These are phyloP conservation scores for Hycleus phaleratus DNA, from an alignment of 1,140 invertebrate species.

Conservation along the genomic window DNA sequence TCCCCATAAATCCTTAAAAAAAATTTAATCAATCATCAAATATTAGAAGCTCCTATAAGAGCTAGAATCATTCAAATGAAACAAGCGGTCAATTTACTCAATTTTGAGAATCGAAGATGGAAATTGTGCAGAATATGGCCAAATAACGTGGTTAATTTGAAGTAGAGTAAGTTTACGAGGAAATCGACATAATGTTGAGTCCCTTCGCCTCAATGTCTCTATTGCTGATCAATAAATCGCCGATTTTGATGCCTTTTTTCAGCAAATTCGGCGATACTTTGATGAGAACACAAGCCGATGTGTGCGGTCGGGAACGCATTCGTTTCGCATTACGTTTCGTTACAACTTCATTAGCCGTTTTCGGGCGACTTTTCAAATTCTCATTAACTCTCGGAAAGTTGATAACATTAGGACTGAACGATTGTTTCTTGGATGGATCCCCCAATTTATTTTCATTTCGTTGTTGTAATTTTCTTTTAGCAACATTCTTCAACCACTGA, in stretches of 20 bases:
- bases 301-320: constrained; percentile 17
- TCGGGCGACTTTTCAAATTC: constrained; percentile 26
- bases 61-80: too few species aligned
- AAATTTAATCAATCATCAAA: too few species aligned
- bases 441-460: neutral
- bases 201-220: constrained; percentile 22
- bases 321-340: constrained; percentile 1
- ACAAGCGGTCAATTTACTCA: too few species aligned
- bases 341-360: constrained; percentile 24
- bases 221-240: constrained; percentile 28
- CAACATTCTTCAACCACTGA: constrained; percentile 36
- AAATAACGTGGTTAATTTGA: too few species aligned
- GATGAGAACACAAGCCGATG: constrained; percentile 29
- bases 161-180: neutral
- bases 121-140: too few species aligned
- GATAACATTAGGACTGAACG: constrained; percentile 8
- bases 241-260: constrained; percentile 27
- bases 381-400: constrained; percentile 15
- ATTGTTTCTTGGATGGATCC: neutral
- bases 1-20: too few species aligned
- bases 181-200: constrained; percentile 30
- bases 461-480: constrained; percentile 23
- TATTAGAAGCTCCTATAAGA: too few species aligned
- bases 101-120: too few species aligned
- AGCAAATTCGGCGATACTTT: constrained; percentile 29